Evolutionary conservation across 2,797 vertebrate genomes (phyloP), one percentile per base, ranked within the genome.

Genomic region (Tenualosa ilisha): DNA sequence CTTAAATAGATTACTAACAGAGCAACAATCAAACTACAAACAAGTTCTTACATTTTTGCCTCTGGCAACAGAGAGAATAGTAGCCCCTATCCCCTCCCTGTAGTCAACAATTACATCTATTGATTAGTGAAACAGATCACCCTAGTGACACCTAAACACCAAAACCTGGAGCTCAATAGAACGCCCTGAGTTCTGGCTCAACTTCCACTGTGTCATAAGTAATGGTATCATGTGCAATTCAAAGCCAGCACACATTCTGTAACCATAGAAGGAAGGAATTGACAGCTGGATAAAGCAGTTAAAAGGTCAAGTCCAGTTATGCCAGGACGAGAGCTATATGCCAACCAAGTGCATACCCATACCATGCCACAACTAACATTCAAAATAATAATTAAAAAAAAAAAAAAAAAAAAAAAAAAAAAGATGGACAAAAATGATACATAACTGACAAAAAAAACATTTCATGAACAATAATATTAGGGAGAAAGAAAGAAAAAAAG

Each of bases 351-450:
- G 59, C 86, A 86, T 87, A 87, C 85, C 91, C 92, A 91, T 86
- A 90, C 90, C 89, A 59, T 84, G 85, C 92, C 91, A 91, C 88
- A 88, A 85, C 20, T 5, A 49, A 88, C 75, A 79, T 6, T 37
- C 15, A 11, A 79, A 84, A 82, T 61, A 85, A 63, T 84, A 85
- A 85, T 85, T 6, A 91, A 43, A 81, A 89, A 87, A 87, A 83
- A 43, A 63, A 59, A n/a, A 24, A 84, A 83, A 68, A 17, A 91
- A 40, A 81, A 89, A 88, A 87, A 82, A 43, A 61, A 59, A n/a
- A 24, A 85, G 50, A 51, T 13, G 4, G 8, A 51, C 50, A 12
- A 88, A 89, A 46, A 65, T 22, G n/a, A 6, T 6, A 68, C 26
- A 26, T 37, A 31, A 13, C 31, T 37, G 65, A 31, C 12, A 40